A percentile compares a stretch with the other conserved stretches of the same genome.
Conservation (phyloP, 2,888 invertebrate species). For the Synergus itoensis region DNA sequence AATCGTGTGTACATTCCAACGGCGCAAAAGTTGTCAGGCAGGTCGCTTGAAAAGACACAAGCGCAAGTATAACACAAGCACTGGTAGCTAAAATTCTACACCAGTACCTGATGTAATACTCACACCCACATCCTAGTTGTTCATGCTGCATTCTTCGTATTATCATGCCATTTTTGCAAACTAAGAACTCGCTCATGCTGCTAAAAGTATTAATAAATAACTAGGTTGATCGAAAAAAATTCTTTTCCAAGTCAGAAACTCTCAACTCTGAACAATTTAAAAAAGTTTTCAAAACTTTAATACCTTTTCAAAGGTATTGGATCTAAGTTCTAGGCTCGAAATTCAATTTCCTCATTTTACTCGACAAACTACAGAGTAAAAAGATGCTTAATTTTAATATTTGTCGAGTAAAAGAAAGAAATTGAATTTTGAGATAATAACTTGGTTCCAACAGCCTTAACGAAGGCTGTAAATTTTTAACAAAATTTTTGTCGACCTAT, state of each 20-base stretch:
- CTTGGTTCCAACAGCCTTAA: too few species aligned
- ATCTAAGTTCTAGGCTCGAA: too few species aligned
- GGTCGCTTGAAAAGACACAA: constrained; percentile 73
- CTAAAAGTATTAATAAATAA: constrained; percentile 67
- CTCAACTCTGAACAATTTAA: neutral
- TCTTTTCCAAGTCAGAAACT: neutral
- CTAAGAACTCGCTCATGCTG: constrained; percentile 73
- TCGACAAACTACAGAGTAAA: too few species aligned
- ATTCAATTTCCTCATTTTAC: too few species aligned
- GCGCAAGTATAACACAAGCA: constrained; percentile 96
- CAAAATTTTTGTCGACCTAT: neutral
- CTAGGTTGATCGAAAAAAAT: constrained; percentile 6
- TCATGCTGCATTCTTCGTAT: constrained; percentile 77
- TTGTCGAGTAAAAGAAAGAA: too few species aligned
- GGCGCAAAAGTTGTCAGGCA: constrained; percentile 68
- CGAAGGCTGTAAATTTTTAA: neutral
- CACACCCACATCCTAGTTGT: constrained; percentile 84
- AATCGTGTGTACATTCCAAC: constrained; percentile 64
- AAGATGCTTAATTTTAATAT: too few species aligned
- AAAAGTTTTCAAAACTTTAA: too few species aligned
- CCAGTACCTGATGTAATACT: constrained; percentile 99
- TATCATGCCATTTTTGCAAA: constrained; percentile 75
- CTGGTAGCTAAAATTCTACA: constrained; percentile 83
- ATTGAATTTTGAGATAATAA: too few species aligned
- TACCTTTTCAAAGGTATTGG: too few species aligned